Conservation (phyloP, 1,140 invertebrate species). For the Anthonomus grandis region DNA sequence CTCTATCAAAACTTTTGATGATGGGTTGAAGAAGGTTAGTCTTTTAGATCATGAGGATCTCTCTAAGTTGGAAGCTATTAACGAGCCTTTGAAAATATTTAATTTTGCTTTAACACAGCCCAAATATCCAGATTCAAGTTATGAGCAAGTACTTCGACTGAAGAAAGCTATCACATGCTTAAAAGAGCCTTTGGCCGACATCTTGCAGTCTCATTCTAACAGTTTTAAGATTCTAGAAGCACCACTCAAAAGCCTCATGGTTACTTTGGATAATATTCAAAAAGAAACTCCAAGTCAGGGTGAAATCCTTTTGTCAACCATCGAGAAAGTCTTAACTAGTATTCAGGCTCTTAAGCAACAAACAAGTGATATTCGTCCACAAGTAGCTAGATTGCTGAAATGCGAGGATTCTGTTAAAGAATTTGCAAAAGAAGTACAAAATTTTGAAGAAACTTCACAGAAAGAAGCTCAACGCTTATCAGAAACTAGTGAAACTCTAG, state of each 20-base stretch:
- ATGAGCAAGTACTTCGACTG: constrained; percentile 14
- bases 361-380: constrained; percentile 12
- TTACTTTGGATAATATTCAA: not conserved
- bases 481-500: constrained; percentile 13
- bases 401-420: constrained; percentile 8
- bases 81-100: constrained; percentile 16
- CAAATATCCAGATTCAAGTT: constrained; percentile 10
- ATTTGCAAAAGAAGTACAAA: too few relatives aligned
- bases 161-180: constrained; percentile 18
- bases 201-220: not conserved
- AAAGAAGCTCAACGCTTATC: constrained; percentile 10
- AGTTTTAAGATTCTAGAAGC: constrained; percentile 12
- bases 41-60: constrained; percentile 1
- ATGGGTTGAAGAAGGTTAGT: constrained; percentile 1
- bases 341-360: constrained; percentile 18
- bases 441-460: not conserved
- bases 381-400: constrained; percentile 3
- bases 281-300: not conserved
- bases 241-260: constrained; percentile 12
- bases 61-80: constrained; percentile 1
- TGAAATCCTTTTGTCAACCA: not conserved
- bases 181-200: constrained; percentile 5
- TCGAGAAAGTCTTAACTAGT: not conserved
- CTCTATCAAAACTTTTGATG: constrained; percentile 1
- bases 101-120: not conserved